Percentiles rank a stretch among this genome's conserved stretches.
Conservation (phyloP, 2,888 invertebrate genomes). For the Hartigia nigra region DNA sequence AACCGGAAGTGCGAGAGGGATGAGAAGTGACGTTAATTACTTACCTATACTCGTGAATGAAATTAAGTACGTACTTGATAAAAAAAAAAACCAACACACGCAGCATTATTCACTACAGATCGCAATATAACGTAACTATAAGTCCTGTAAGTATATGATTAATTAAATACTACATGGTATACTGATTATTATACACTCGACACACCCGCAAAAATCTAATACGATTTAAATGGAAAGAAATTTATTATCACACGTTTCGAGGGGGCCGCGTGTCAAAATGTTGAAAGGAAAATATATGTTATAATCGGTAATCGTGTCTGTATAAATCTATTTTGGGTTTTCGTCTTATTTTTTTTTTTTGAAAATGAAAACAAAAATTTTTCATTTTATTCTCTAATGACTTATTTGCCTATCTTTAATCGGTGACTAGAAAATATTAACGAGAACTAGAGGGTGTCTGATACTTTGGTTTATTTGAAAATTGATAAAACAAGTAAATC, state of each 20-base stretch:
- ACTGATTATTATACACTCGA: conserved; percentile 16
- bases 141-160: conserved; percentile 39
- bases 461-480: not conserved
- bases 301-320: not conserved
- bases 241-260: conserved; percentile 22
- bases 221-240: conserved; percentile 10
- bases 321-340: not conserved
- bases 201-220: conserved; percentile 7
- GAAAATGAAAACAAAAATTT: not conserved
- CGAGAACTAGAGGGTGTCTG: not conserved
- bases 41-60: conserved; percentile 17
- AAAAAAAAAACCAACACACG: conserved; percentile 28
- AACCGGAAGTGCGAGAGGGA: conserved; percentile 2
- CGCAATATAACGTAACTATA: conserved; percentile 42
- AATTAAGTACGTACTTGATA: conserved; percentile 24
- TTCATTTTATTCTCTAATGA: not conserved
- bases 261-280: conserved; percentile 23
- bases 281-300: conserved; percentile 21
- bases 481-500: not conserved
- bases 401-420: not conserved
- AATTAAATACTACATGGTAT: conserved; percentile 6
- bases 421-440: not conserved
- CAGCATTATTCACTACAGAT: conserved; percentile 38
- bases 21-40: not conserved
- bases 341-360: not conserved